Evolutionary conservation across 1,140 invertebrate genomes (phyloP).

Genomic region (Aricia agestis): DNA sequence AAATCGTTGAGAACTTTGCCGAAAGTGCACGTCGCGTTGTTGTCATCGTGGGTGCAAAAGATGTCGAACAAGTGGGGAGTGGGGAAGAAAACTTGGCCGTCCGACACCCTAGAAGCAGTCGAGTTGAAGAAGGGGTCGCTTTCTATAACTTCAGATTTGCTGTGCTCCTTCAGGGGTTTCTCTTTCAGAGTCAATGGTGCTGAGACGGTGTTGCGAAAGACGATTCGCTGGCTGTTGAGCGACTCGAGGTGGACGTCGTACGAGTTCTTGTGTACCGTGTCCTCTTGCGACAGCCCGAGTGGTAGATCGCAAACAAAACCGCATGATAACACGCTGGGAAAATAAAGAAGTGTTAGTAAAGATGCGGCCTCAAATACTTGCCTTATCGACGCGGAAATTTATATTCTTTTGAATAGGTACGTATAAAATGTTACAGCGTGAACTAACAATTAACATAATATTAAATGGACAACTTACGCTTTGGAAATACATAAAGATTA

Average conservation of each 20-base stretch:
- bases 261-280: slow-evolving; percentile 66
- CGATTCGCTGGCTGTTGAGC: slow-evolving; percentile 51
- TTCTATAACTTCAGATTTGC: slow-evolving; percentile 73
- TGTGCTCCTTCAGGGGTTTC: slow-evolving; percentile 73
- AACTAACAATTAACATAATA: too few species aligned
- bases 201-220: slow-evolving; percentile 56
- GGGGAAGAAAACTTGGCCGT: slow-evolving; percentile 79
- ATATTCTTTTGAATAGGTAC: background rate
- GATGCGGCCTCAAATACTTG: background rate
- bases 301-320: slow-evolving; percentile 79
- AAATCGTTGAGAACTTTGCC: slow-evolving; percentile 44
- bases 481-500: too few species aligned
- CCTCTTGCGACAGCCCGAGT: slow-evolving; percentile 58
- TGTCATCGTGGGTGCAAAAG: slow-evolving; percentile 40
- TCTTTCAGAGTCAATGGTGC: slow-evolving; percentile 49
- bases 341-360: slow-evolving; percentile 17
- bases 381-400: background rate
- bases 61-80: slow-evolving; percentile 64
- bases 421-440: background rate
- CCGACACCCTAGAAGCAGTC: slow-evolving; percentile 76
- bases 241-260: slow-evolving; percentile 77
- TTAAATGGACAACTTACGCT: too few species aligned
- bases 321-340: slow-evolving; percentile 70
- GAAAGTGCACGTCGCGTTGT: slow-evolving; percentile 50
- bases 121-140: slow-evolving; percentile 79